phyloP scores from a whole-genome alignment of 2,113 vertebrate species.

The Rostratula benghalensis region DNA sequence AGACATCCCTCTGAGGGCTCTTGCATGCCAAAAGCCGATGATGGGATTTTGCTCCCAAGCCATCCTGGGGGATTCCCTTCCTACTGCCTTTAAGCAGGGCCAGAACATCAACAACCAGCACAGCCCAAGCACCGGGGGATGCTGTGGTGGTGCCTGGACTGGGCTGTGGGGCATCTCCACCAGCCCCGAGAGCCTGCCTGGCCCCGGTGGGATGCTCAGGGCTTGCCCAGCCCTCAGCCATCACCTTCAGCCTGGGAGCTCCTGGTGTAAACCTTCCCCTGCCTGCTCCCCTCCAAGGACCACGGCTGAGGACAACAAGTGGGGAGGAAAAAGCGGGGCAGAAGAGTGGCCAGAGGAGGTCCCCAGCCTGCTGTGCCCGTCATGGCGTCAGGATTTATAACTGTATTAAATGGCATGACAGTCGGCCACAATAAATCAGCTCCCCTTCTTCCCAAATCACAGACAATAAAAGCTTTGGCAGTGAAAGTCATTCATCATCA shows the following conservation, averaged over 20 bases:
- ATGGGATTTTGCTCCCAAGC: background rate
- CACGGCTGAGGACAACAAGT: background rate
- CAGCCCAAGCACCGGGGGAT: accelerated
- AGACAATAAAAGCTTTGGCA: constrained; percentile 89
- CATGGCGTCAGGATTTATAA: constrained; percentile 88
- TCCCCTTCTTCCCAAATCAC: constrained; percentile 86
- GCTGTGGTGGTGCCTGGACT: background rate
- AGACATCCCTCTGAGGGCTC: background rate
- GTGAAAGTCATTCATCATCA: constrained; percentile 95
- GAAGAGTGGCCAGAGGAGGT: constrained; percentile 5
- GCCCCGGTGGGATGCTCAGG: background rate
- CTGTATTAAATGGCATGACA: constrained; percentile 93
- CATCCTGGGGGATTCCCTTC: accelerated
- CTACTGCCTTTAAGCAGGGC: accelerated
- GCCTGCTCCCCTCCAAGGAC: background rate
- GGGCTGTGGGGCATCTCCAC: background rate
- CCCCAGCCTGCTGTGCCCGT: constrained; percentile 46
- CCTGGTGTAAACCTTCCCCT: background rate
- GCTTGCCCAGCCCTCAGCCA: background rate
- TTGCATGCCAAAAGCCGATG: accelerated
- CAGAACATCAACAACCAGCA: background rate
- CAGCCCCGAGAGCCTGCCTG: accelerated
- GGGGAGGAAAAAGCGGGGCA: background rate
- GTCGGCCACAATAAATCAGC: constrained; percentile 89
- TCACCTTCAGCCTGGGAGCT: background rate